Conservation (phyloP, 2,888 invertebrate species). For the Loripinus fragilis region DNA sequence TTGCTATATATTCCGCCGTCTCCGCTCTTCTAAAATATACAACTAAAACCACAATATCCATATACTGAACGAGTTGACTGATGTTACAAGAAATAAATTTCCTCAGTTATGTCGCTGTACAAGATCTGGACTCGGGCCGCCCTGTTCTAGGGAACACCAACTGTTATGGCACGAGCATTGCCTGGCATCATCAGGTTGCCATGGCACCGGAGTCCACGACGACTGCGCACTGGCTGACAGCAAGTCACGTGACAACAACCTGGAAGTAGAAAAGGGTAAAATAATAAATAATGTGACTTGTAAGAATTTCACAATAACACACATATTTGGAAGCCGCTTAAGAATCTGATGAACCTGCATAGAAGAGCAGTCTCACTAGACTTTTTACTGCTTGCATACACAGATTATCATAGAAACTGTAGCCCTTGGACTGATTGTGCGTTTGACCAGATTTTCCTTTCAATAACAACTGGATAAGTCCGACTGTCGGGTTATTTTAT, state of each 20-base stretch:
- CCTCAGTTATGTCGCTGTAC: not conserved
- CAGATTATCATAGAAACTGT: no score
- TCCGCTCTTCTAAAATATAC: not conserved
- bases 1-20: no score
- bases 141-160: not conserved
- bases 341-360: no score
- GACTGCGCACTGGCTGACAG: not conserved
- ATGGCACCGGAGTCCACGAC: slow-evolving; percentile 2
- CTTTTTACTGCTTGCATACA: no score
- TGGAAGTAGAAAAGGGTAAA: slow-evolving; percentile 35
- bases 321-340: no score
- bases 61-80: not conserved
- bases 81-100: not conserved
- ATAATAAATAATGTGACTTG: no score
- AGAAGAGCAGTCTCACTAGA: no score
- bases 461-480: no score
- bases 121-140: not conserved
- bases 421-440: no score
- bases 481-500: no score
- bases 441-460: no score
- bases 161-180: not conserved
- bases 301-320: no score
- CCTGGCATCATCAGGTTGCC: not conserved
- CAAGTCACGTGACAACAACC: slow-evolving; percentile 57
- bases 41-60: slow-evolving; percentile 16